Evolutionary conservation across 2,797 vertebrate genomes (phyloP), one percentile per base, ranked within the genome.

Genomic region (Toxotes lorentzi): DNA sequence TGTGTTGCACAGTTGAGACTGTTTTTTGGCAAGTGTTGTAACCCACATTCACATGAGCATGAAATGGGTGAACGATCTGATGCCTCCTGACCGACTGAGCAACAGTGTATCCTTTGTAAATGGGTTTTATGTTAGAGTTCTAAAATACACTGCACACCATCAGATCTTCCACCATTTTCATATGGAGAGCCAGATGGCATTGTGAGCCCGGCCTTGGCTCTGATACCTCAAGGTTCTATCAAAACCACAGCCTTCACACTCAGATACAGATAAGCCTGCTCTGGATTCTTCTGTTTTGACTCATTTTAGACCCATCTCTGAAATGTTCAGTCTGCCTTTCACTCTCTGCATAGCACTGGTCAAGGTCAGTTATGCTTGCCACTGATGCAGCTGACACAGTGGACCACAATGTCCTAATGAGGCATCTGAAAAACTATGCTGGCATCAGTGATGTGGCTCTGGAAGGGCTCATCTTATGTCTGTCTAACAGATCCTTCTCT

Each of bases 1-100:
- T 5, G 64, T 79, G 74, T 73, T 65, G 43, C 58, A 27, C 16
- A 75, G 53, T 81, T 48, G 34, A 35, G 62, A 56, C 69, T 57
- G 69, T 10, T 38, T 51, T 81, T 58, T 62, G 76, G 63, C 66
- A 73, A 71, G 50, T 70, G 43, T 47, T 30, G 21, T 57, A 69
- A 73, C 62, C 51, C 59, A 57, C 21, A 64, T 69, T 76, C 59
- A 66, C 40, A 63, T 11, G 17, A 79, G 54, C 53, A 38, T 78
- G 68, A 67, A 73, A 68, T 34, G 21, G 62, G 21, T 62, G 50
- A 65, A 38, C 57, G 43, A 70, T 65, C 51, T 10, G 11, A 59
- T 77, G 34, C 47, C 48, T 60, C 4, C 27, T 77, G 73, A 70
- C 62, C 35, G 0, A 16, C 60, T 68, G 60, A 34, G 19, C 35